Base-by-base conservation (phyloP, 2,113 vertebrate species). In the Labeo rohita region DNA sequence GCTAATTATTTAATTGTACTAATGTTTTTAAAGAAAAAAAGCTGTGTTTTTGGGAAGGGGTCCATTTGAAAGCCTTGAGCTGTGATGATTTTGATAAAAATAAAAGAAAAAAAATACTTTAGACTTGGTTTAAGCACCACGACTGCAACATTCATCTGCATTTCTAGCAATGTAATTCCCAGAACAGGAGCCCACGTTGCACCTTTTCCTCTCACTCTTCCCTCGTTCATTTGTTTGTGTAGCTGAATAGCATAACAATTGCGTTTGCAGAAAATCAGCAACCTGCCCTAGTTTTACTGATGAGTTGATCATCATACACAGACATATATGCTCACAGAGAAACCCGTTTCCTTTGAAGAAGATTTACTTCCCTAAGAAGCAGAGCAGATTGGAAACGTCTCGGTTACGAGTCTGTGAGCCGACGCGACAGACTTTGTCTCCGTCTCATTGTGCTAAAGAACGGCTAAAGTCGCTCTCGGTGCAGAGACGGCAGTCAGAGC, bases 271-370 rank as follows among this genome's bases (percentile, higher is more conserved):
- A 54, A 85, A 80, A 85, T 52, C 61, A 39, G 3, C 72, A 56
- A 18, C 75, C 47, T 68, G 80, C 45, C 61, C 80, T 81, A 68
- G 45, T 80, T 85, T 79, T 79, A 54, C 50, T 80, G 84, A 85
- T 81, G 61, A 50, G 80, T 36, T 34, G 61, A 81, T 81, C 80
- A 66, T 59, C 63, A 80, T 28, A 85, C 49, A 28, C 45, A 54
- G 28, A 39, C 66, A 76, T 84, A 63, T 52, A 49, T 66, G 23
- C 49, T 50, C 13, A 70, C 49, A 56, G 21, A 78, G 7, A 80
- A 49, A 13, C 45, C 63, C 9, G 13, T 6, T 45, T 43, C 63
- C 73, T 70, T 85, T 85, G 75, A 72, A 70, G 76, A 68, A 23
- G 77, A 65, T 65, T 45, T 68, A 68, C 75, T 68, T 85, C 28